Base-by-base conservation (phyloP, 2,797 vertebrate genomes). In the Xenentodon cancila region DNA sequence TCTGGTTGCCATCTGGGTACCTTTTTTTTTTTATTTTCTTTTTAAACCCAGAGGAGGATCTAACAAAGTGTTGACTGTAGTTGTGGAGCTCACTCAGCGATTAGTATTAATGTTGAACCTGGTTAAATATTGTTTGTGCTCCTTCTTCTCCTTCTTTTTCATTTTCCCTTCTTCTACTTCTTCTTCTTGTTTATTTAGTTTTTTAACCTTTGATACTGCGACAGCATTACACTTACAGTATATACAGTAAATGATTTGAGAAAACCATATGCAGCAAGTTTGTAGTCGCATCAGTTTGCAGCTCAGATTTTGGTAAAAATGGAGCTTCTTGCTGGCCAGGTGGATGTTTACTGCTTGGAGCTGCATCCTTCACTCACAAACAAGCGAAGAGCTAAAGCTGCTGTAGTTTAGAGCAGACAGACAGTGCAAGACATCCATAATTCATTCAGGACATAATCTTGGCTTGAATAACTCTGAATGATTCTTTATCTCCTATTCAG, bases 341-440 rank as follows among this genome's bases (percentile, higher is more conserved):
- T 22, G 25, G 55, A 46, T 34, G 37, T 44, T 65, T 46, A 42
- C 54, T 40, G 55, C 45, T 48, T 68, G 57, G 58, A 59, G 51
- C 32, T 30, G 22, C 19, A 67, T 16, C 47, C 37, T 55, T 59
- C 37, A 53, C 40, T 30, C 64, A 64, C 64, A 21, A 21, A 52
- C 50, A 52, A 22, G 56, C n/a, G 22, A 59, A 48, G 47, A 59
- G 43, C 44, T 22, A 47, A 21, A 72, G 56, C 48, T 44, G 32
- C 51, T n/a, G 47, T 34, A 49, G 57, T 56, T 48, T 52, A 68
- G 64, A 63, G 47, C 27, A 59, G 32, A 20, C 64, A 65, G 56
- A 52, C 49, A 61, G 47, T 61, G 53, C 27, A 9, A 42, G 34
- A 25, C 57, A 81, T 78, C 60, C 47, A 68, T 76, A 60, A 73